Conservation (phyloP, 2,888 invertebrate species). For the Nebria salina region DNA sequence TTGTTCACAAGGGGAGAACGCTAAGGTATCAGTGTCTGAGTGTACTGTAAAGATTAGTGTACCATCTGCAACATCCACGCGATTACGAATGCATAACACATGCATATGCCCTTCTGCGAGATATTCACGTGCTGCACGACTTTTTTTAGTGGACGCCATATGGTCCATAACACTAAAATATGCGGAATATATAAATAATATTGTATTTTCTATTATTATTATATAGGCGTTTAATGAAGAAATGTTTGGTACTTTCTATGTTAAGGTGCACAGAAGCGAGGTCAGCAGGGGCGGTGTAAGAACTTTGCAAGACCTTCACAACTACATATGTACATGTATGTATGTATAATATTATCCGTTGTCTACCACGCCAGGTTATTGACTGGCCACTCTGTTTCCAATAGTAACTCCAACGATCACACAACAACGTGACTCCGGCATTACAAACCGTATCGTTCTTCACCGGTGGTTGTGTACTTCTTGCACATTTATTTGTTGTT, state of each 20-base stretch:
- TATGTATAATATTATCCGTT: not conserved
- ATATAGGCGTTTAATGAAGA: no score
- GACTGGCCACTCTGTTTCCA: not conserved
- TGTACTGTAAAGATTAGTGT: constrained; percentile 22
- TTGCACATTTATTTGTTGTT: not conserved
- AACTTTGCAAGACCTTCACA: not conserved
- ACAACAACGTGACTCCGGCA: not conserved
- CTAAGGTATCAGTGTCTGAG: constrained; percentile 7
- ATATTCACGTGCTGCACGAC: constrained; percentile 21
- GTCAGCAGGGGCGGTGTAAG: not conserved
- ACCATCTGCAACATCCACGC: not conserved
- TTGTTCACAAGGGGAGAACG: not conserved
- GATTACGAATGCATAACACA: constrained; percentile 25
- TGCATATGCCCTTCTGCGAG: not conserved
- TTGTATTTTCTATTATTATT: no score
- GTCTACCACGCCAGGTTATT: not conserved
- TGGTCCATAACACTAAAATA: not conserved
- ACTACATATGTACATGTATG: not conserved
- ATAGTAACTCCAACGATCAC: not conserved
- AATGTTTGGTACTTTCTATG: not conserved
- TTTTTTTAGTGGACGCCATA: not conserved
- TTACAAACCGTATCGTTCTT: not conserved
- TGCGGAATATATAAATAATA: not conserved
- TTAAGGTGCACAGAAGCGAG: not conserved
- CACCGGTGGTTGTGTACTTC: not conserved